Percentiles rank a stretch among this genome's conserved stretches.
phyloP scores from a whole-genome alignment of 1,140 invertebrate species.

The Rhyacophila brunnea region DNA sequence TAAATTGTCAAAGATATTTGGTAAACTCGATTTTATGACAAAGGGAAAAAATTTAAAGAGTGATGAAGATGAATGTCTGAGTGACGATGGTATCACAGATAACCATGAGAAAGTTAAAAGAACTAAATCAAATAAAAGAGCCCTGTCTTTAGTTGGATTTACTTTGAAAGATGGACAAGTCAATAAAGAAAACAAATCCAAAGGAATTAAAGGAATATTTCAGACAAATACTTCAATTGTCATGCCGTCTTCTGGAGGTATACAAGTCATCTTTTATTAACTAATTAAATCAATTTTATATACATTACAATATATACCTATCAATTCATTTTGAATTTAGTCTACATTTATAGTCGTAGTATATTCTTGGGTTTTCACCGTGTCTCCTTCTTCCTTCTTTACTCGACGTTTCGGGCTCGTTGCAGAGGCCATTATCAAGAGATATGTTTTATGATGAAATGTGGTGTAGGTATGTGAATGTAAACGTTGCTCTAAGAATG shows the following conservation, averaged over 20 bases:
- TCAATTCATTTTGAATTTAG: no score
- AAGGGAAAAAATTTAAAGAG: slow-evolving; percentile 42
- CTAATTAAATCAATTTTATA: no score
- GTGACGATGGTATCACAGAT: slow-evolving; percentile 45
- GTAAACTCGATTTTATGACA: slow-evolving; percentile 40
- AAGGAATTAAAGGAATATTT: slow-evolving; percentile 45
- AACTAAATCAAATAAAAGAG: slow-evolving; percentile 41
- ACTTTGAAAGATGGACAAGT: slow-evolving; percentile 34
- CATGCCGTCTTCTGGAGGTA: slow-evolving; percentile 55
- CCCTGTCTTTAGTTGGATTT: slow-evolving; percentile 45
- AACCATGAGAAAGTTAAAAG: slow-evolving; percentile 45
- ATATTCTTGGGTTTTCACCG: no score
- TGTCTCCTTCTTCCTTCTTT: no score
- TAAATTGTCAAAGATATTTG: slow-evolving; percentile 38
- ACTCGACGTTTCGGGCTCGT: no score
- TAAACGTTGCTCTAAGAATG: no score
- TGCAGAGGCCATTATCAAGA: no score
- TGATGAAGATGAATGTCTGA: slow-evolving; percentile 42
- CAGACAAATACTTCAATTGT: slow-evolving; percentile 49
- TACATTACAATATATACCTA: no score
- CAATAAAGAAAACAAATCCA: slow-evolving; percentile 42
- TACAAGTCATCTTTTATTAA: slow-evolving; percentile 1
- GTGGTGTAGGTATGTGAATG: no score
- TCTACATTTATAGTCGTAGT: no score
- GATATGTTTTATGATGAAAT: no score